Conservation (phyloP, 2,797 vertebrate genomes). For the Odontamblyopus rebecca region DNA sequence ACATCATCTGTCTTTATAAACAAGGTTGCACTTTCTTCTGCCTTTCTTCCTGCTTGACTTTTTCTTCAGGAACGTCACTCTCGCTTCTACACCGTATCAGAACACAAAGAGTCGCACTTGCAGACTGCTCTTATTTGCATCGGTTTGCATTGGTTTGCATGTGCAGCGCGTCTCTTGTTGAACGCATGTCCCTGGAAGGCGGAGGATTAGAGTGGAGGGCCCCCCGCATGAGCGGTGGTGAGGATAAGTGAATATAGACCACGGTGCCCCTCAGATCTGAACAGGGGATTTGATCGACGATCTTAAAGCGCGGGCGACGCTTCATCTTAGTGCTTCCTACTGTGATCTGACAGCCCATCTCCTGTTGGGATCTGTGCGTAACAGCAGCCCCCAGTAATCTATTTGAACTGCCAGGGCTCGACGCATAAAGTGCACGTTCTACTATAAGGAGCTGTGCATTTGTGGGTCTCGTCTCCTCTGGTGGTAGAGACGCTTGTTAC, state of each 20-base stretch:
- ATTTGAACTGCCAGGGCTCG: slow-evolving; percentile 28
- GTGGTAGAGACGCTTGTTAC: slow-evolving; percentile 1
- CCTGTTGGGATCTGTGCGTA: slow-evolving; percentile 45
- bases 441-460: background rate
- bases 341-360: slow-evolving; percentile 63
- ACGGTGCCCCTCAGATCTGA: slow-evolving; percentile 56
- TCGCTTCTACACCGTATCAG: slow-evolving; percentile 16
- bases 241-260: slow-evolving; percentile 68
- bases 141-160: slow-evolving; percentile 23
- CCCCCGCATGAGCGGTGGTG: slow-evolving; percentile 65
- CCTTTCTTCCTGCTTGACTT: slow-evolving; percentile 23
- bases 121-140: slow-evolving; percentile 41
- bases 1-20: slow-evolving; percentile 20
- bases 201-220: slow-evolving; percentile 64
- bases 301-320: slow-evolving; percentile 59
- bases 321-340: slow-evolving; percentile 56
- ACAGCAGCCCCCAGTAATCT: slow-evolving; percentile 32
- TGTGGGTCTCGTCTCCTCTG: slow-evolving; percentile 16
- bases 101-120: slow-evolving; percentile 48
- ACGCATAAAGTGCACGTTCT: slow-evolving; percentile 15
- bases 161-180: slow-evolving; percentile 40
- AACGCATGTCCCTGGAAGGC: slow-evolving; percentile 44
- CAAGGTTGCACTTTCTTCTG: slow-evolving; percentile 21
- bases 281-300: slow-evolving; percentile 62
- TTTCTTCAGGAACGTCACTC: slow-evolving; percentile 20